Conservation (phyloP, 2,113 vertebrate genomes). For the Hippopotamus amphibius region DNA sequence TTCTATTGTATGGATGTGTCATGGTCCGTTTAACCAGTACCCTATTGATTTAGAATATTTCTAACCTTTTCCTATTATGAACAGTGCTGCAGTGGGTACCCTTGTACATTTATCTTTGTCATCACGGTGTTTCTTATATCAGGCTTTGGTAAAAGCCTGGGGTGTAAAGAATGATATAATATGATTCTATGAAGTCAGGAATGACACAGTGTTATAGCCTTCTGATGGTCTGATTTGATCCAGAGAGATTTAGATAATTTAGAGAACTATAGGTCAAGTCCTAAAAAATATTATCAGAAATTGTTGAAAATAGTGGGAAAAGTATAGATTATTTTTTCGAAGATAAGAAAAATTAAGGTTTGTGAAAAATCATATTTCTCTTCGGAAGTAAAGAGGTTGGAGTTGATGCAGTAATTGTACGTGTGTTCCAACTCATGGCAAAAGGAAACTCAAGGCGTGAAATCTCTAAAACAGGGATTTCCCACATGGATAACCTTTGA, state of each 20-base stretch:
- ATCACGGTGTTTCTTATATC: not conserved
- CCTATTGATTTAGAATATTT: not conserved
- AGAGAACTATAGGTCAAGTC: not conserved
- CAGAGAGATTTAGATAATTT: slow-evolving; percentile 16
- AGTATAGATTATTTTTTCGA: not conserved
- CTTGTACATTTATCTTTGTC: not conserved
- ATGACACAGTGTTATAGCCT: not conserved
- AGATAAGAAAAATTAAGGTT: slow-evolving; percentile 29
- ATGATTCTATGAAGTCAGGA: not conserved
- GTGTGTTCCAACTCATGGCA: not conserved
- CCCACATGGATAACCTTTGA: not conserved
- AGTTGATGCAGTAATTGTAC: not conserved
- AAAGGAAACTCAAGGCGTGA: not conserved
- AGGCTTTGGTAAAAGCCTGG: not conserved
- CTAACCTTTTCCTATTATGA: not conserved
- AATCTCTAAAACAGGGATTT: not conserved
- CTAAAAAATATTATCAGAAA: not conserved
- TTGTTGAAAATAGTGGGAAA: slow-evolving; percentile 6
- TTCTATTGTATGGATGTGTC: not conserved
- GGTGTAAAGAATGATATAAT: not conserved
- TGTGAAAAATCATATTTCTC: not conserved
- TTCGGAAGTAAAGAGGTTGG: not conserved
- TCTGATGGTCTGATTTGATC: slow-evolving; percentile 4
- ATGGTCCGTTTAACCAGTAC: not conserved
- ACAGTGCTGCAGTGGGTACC: not conserved